phyloP scores from a whole-genome alignment of 1,140 invertebrate genomes.

The Drosophila eugracilis region DNA sequence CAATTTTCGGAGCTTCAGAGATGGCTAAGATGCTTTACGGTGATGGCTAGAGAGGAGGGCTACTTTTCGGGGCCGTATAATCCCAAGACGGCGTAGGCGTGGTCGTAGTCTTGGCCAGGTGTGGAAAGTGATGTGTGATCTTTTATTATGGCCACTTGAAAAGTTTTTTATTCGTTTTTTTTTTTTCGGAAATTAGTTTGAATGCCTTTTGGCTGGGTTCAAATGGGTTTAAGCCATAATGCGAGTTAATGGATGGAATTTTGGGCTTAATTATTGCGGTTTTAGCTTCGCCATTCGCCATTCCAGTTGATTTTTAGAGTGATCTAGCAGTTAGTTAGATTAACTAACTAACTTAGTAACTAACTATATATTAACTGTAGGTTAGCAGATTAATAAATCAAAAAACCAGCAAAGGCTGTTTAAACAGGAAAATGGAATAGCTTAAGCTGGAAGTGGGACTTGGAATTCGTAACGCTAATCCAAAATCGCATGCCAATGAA shows the following conservation, averaged over 20 bases:
- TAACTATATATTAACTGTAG: not conserved
- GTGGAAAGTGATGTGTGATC: conserved; percentile 30
- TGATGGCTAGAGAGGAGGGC: conserved; percentile 5
- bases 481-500: conserved; percentile 64
- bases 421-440: not conserved
- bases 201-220: conserved; percentile 11
- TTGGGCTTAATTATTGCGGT: conserved; percentile 1
- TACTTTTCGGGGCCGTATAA: conserved; percentile 14
- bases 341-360: no score
- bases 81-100: conserved; percentile 15
- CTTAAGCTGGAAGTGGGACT: conserved; percentile 24
- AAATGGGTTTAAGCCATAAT: conserved; percentile 5
- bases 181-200: conserved; percentile 8
- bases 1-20: conserved; percentile 52
- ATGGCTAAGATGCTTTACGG: conserved; percentile 23
- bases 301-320: not conserved
- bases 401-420: not conserved
- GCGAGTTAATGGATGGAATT: conserved; percentile 6
- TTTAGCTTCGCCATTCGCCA: not conserved
- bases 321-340: not conserved
- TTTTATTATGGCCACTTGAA: conserved; percentile 13
- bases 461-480: conserved; percentile 35
- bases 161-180: conserved; percentile 10
- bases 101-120: conserved; percentile 27
- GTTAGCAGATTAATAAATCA: not conserved